Base-by-base conservation (phyloP, 2,888 invertebrate species). In the Spisula solida region DNA sequence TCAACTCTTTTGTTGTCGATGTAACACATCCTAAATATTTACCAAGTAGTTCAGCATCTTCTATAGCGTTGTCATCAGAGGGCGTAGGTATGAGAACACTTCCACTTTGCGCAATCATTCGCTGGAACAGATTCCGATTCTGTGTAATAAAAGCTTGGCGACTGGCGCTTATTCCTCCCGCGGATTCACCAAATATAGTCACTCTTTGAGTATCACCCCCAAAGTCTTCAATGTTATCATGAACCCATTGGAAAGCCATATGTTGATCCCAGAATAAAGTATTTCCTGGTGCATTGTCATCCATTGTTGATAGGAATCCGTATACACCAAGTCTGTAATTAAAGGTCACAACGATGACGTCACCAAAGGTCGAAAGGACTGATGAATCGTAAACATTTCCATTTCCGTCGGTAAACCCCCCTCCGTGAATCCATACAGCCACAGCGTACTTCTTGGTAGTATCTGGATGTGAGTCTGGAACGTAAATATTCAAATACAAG, bases 171-270 rank as follows among this genome's bases (percentile, higher is more conserved):
- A 89, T 88, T 0, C 90, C 92, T 25, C 94, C 94, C 10, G 94
- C 94, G 79, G 93, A 93, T 87, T 94, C 93, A 8, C 94, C 94
- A 47, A 88, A 91, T 31, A 94, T 80, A 0, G 94, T 93, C 14
- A 94, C 89, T 10, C 87, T 75, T 25, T 82, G 34, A 5, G 83
- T 85, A 79, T 94, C 94, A 5, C 93, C 93, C 80, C 92, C 91
- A 75, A 94, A 93, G 18, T 79, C 55, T 5, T 75, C 80, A 29
- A 92, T 93, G 55, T 93, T 91, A 29, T 85, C 87, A 82, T 90
- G 87, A n/a, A 93, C 90, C 94, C 94, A 94, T 47, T 90, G 48
- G 34, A 94, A 80, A 16, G 93, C 94, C 31, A 85, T 20, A 14
- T 92, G 88, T 78, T 93, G 93, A 82, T 94, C 94, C 83, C 89